Evolutionary conservation across 1,140 invertebrate genomes (phyloP).

Genomic region (Lepeophtheirus salmonis): DNA sequence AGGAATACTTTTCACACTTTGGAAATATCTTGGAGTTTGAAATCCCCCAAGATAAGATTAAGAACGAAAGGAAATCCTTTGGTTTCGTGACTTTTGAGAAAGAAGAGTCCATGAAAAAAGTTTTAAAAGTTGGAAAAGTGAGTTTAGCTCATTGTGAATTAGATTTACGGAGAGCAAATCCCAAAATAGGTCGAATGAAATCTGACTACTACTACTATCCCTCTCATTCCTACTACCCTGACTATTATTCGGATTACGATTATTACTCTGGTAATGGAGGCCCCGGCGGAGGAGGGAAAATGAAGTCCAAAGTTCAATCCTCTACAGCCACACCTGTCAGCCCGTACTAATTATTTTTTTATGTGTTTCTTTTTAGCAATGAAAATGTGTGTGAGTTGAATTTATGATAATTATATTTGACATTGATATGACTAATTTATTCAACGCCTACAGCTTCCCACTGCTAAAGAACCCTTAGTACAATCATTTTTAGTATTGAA

Average conservation of each 20-base stretch:
- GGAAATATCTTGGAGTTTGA: constrained; percentile 60
- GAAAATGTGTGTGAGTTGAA: too few species aligned
- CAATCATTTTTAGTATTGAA: too few species aligned
- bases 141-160: constrained; percentile 79
- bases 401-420: too few species aligned
- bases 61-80: constrained; percentile 83
- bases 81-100: constrained; percentile 87
- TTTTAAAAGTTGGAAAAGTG: constrained; percentile 74
- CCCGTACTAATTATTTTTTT: too few species aligned
- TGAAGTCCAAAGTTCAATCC: neutral
- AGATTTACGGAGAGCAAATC: constrained; percentile 56
- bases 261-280: neutral
- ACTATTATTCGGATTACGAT: neutral
- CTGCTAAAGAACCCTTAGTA: too few species aligned
- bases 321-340: neutral
- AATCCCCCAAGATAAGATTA: constrained; percentile 87
- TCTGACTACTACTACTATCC: neutral
- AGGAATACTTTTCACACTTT: constrained; percentile 37
- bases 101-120: constrained; percentile 70
- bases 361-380: too few species aligned
- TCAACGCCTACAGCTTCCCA: too few species aligned
- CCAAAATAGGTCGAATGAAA: neutral
- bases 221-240: neutral
- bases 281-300: neutral
- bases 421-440: too few species aligned